A percentile compares a stretch with the other conserved stretches of the same genome.
These are phyloP conservation scores for Anolis sagrei DNA, from an alignment of 2,113 vertebrate genomes.

Conservation along the genomic window DNA sequence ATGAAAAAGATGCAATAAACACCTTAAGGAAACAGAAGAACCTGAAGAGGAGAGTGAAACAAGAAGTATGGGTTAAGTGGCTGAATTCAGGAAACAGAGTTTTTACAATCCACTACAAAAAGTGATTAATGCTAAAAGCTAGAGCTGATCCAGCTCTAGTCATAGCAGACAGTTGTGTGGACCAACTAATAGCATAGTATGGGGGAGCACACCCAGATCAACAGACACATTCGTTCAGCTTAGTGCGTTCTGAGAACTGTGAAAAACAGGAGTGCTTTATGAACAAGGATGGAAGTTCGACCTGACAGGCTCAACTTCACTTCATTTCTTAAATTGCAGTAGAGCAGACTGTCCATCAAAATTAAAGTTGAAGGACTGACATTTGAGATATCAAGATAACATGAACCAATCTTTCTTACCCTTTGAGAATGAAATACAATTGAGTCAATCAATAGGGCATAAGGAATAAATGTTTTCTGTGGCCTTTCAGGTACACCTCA, in stretches of 20 bases:
- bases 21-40: conserved; percentile 4
- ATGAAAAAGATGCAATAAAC: conserved; percentile 15
- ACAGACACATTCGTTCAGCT: not conserved
- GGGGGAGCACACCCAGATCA: not conserved
- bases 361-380: not conserved
- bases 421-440: not conserved
- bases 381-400: not conserved
- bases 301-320: not conserved
- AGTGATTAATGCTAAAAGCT: not conserved
- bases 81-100: not conserved
- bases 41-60: not conserved
- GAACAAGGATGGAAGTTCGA: not conserved
- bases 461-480: not conserved
- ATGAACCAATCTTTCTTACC: not conserved
- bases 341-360: not conserved
- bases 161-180: not conserved
- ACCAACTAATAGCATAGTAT: not conserved
- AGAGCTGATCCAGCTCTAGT: not conserved
- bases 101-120: not conserved
- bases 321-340: not conserved
- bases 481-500: not conserved
- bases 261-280: not conserved
- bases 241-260: not conserved
- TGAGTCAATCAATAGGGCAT: not conserved
- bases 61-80: not conserved